Conservation (phyloP, 2,888 invertebrate species). For the Dicycla oo region DNA sequence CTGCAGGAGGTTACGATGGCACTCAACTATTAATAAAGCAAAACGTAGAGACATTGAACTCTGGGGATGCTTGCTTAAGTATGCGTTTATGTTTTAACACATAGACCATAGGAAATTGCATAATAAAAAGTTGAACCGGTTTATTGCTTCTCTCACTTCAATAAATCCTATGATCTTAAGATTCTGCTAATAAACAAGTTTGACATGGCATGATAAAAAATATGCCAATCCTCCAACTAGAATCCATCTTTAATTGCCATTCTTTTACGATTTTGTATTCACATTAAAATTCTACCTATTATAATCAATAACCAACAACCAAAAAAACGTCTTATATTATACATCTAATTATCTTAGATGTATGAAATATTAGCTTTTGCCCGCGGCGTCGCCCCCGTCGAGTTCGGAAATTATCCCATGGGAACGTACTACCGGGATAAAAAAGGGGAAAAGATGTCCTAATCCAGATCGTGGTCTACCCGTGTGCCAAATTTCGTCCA, state of each 20-base stretch:
- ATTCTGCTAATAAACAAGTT: constrained; percentile 66
- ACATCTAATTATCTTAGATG: neutral
- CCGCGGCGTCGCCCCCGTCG: no score
- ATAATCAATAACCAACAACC: neutral
- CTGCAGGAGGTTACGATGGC: constrained; percentile 61
- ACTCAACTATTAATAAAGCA: constrained; percentile 59
- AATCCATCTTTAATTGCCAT: constrained; percentile 12
- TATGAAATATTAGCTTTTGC: no score
- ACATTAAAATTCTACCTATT: constrained; percentile 3
- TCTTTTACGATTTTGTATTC: neutral
- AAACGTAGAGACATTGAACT: constrained; percentile 68
- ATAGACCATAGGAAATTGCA: constrained; percentile 70
- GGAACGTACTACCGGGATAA: no score
- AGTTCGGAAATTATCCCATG: no score
- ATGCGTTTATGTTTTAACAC: constrained; percentile 59
- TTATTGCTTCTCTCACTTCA: constrained; percentile 71
- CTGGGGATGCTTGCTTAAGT: constrained; percentile 45
- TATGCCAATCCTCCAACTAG: constrained; percentile 25
- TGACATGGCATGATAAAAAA: constrained; percentile 49
- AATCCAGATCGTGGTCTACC: no score
- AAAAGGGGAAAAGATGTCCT: no score
- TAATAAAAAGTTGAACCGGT: constrained; percentile 74
- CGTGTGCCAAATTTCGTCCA: no score
- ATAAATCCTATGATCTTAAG: constrained; percentile 66
- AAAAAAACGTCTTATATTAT: neutral